Base-by-base conservation (phyloP, 1,140 invertebrate genomes). In the Drosophila kepulauana region DNA sequence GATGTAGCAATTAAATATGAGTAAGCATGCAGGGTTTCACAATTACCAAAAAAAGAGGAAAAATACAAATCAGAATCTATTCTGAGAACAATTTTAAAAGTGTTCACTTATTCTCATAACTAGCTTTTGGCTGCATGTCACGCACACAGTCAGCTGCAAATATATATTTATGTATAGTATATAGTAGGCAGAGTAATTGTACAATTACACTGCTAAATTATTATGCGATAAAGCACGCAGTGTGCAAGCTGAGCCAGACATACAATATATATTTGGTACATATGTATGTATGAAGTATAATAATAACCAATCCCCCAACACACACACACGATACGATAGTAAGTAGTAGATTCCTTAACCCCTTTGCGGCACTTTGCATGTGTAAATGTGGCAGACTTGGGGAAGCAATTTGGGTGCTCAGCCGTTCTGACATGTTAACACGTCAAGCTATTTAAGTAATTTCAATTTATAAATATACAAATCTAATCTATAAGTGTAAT, bases 161-260 rank as follows among this genome's bases (percentile, higher is more conserved):
- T 61, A 58, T 35, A 38, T 10, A 38, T 3, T 7, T 38, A 38
- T 8, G 5, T 38, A 38, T 10, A 10, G 35, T 8, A 25, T 25
- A 25, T 25, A 38, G 35, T 38, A n/a, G 13, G 28, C 51, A 62
- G 33, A 5, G 70, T 89, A 89, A 88, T 88, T 88, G 84, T 89
- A 88, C 85, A 88, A 88, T 88, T 88, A 88, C 78, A 71, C 64
- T 11, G 78, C 63, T 78, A 88, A 88, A 81, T 88, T 88, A 85
- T 88, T 89, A 89, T 89, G 81, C 85, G 85, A 88, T 88, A 89
- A 79, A 79, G 75, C 85, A 89, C 78, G 85, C 85, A 89, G 78
- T 78, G 68, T 70, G 78, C 80, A 76, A 72, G 63, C 65, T 69
- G 65, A 81, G 79, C 61, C 66, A 25, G 20, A 25, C 20, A 25